phyloP scores from a whole-genome alignment of 2,113 vertebrate species.

The Hipposideros armiger region DNA sequence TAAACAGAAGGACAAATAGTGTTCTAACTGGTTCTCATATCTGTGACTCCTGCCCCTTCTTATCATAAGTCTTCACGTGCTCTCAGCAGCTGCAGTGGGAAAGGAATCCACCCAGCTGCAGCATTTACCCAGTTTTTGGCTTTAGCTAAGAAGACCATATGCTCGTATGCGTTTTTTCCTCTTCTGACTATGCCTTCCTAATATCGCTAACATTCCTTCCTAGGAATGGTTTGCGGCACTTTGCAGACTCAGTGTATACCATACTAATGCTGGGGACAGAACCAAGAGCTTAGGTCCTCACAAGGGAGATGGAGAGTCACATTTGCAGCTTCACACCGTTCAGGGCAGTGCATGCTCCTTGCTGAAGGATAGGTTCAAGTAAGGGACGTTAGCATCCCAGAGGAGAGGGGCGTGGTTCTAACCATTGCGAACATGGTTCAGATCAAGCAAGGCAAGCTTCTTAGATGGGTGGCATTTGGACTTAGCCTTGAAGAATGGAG shows the following conservation, averaged over 20 bases:
- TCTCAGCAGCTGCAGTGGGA: not conserved
- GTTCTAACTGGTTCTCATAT: not conserved
- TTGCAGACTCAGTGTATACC: not conserved
- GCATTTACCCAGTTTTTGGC: not conserved
- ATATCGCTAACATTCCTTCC: not conserved
- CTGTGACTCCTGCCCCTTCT: not conserved
- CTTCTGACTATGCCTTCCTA: not conserved
- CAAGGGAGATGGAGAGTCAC: not conserved
- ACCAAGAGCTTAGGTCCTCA: not conserved
- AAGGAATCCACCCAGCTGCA: conserved; percentile 22
- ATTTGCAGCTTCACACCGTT: not conserved
- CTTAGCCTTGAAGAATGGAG: not conserved
- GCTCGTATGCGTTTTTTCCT: not conserved
- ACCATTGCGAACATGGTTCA: not conserved
- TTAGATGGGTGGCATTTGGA: not conserved
- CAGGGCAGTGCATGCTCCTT: not conserved
- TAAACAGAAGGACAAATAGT: not conserved
- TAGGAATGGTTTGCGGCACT: not conserved
- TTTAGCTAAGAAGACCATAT: not conserved
- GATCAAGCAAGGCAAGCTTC: not conserved
- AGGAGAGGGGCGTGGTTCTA: not conserved
- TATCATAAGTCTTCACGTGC: not conserved
- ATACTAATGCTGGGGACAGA: not conserved
- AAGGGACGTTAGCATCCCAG: not conserved
- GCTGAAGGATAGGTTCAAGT: not conserved